Base-by-base conservation (phyloP, 2,888 invertebrate genomes). In the Caenorhabditis angaria region DNA sequence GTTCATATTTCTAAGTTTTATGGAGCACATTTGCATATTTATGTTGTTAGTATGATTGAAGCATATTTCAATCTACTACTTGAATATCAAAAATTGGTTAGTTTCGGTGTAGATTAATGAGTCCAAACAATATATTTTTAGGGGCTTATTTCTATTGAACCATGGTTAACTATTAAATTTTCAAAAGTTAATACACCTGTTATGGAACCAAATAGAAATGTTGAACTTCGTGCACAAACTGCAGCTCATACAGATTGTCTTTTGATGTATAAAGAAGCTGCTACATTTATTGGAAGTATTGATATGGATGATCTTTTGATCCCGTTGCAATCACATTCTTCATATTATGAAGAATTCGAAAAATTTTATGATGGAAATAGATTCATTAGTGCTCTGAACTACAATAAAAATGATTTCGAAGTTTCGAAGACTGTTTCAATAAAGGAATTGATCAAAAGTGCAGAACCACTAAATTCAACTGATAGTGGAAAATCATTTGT, bases 221-320 rank as follows among this genome's bases (percentile, higher is more conserved):
- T 77, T 47, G 79, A 79, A 50, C 62, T 79, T 10, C 25, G 79
- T 50, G 75, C 69, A 50, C 79, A 77, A 50, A 75, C 77, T 2
- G 77, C 77, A 1, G 72, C 77, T 4, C 77, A 77, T 60, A 76
- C 77, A 0, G 79, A 79, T 53, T 79, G 79, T 60, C 56, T 79
- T 20, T 62, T 79, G 10, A 68, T 67, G 61, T 77, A 79, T 58
- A 50, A 50, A 22, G 70, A 70, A 18, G 70, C 56, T 0, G 66
- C 70, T 2, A 55, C 62, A 55, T 70, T 70, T 51, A 50, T 70
- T 41, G 70, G 65, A 4, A 62, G 62, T 22, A 56, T 70, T 58
- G 62, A 70, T 29, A 55, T 70, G 6, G 70, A 70, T 20, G 70
- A 70, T 55, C 22, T 70, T 14, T 51, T 70, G 47, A 65, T 70